A percentile compares a stretch with the other conserved stretches of the same genome.
phyloP scores from a whole-genome alignment of 2,888 invertebrate genomes.

The Argynnis bischoffii region DNA sequence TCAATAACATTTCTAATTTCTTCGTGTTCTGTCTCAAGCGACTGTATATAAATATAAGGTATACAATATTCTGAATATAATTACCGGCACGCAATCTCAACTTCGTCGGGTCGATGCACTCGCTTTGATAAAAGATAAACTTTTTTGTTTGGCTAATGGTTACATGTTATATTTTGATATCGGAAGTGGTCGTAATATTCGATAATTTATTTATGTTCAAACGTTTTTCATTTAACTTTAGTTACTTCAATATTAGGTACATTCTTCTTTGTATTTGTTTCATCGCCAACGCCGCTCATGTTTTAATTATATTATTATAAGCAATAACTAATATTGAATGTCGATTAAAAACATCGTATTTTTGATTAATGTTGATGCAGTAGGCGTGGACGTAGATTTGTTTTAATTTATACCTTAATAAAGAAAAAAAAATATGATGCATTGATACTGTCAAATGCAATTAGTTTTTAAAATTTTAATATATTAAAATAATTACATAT shows the following conservation, averaged over 20 bases:
- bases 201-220: constrained; percentile 11
- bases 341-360: constrained; percentile 8
- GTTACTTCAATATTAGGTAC: not conserved
- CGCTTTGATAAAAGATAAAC: constrained; percentile 45
- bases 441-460: constrained; percentile 6
- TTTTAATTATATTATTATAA: constrained; percentile 18
- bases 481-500: no score
- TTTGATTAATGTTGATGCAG: constrained; percentile 17
- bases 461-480: not conserved
- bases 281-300: constrained; percentile 1
- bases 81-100: constrained; percentile 38
- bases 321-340: constrained; percentile 15
- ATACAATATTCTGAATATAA: constrained; percentile 37
- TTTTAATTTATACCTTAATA: constrained; percentile 15
- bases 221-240: not conserved
- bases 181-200: constrained; percentile 34
- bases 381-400: constrained; percentile 16
- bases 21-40: constrained; percentile 26
- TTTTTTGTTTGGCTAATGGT: constrained; percentile 45
- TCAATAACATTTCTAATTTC: constrained; percentile 19
- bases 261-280: not conserved
- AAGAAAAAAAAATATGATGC: no score
- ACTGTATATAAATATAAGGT: constrained; percentile 24
- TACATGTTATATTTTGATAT: constrained; percentile 38
- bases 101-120: constrained; percentile 44